phyloP scores from a whole-genome alignment of 2,113 vertebrate genomes.

The Ailurus styani region DNA sequence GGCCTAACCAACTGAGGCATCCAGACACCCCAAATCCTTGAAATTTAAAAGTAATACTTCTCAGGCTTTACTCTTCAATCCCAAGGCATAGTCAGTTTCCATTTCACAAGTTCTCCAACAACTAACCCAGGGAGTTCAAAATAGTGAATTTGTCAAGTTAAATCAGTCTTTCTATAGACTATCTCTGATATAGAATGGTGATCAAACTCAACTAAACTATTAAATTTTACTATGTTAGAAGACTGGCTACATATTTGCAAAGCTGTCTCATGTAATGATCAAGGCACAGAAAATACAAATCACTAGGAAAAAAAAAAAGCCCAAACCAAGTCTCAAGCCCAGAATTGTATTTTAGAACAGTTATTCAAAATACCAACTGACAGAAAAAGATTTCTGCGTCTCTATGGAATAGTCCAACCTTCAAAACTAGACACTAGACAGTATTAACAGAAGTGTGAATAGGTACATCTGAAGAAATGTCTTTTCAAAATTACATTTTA shows the following conservation, averaged over 20 bases:
- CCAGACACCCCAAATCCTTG: background rate
- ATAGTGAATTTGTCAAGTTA: background rate
- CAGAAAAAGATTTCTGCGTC: background rate
- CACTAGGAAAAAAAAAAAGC: background rate
- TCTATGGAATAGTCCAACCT: background rate
- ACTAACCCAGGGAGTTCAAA: background rate
- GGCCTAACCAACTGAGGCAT: background rate
- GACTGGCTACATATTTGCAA: background rate
- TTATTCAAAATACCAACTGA: background rate
- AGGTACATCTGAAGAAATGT: background rate
- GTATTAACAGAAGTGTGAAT: conserved; percentile 2
- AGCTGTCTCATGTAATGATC: background rate
- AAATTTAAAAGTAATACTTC: background rate
- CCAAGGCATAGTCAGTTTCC: background rate
- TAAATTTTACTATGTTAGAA: background rate
- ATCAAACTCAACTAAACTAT: background rate
- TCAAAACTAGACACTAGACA: conserved; percentile 25
- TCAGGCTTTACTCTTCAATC: background rate
- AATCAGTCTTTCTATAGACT: background rate
- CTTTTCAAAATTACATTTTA: conserved; percentile 39
- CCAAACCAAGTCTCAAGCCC: background rate
- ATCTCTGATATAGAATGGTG: background rate
- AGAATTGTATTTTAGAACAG: background rate
- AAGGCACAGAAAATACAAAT: background rate
- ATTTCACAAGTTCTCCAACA: background rate